These are phyloP conservation scores for Aphidius colemani DNA, from an alignment of 2,888 invertebrate species.

Conservation along the genomic window DNA sequence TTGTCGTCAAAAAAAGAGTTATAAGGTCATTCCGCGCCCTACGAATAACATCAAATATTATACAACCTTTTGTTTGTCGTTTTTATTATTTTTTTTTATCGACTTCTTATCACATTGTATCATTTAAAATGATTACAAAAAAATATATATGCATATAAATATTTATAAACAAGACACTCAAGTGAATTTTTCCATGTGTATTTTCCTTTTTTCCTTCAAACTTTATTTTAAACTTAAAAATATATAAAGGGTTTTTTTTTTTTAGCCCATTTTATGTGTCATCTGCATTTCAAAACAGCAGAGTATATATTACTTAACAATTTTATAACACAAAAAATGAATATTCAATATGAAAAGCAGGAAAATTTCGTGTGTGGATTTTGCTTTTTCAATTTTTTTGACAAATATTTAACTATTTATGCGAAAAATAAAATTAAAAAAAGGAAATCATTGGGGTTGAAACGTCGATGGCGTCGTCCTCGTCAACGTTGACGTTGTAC, in stretches of 20 bases:
- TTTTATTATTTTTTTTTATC: slow-evolving; percentile 1
- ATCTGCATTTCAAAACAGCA: too few species aligned
- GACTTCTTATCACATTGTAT: neutral
- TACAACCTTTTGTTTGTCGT: neutral
- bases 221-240: neutral
- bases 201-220: too few species aligned
- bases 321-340: too few species aligned
- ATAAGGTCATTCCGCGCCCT: slow-evolving; percentile 20
- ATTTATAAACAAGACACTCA: too few species aligned
- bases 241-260: neutral
- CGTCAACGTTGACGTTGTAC: slow-evolving; percentile 8
- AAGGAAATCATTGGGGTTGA: neutral
- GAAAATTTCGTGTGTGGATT: too few species aligned
- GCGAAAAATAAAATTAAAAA: neutral
- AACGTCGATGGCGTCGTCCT: slow-evolving; percentile 18
- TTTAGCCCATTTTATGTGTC: neutral
- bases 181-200: too few species aligned
- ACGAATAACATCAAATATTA: slow-evolving; percentile 2
- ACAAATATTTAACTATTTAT: neutral
- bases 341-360: too few species aligned
- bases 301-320: too few species aligned
- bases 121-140: neutral
- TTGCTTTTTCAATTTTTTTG: too few species aligned
- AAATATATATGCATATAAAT: too few species aligned
- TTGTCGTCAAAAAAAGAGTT: slow-evolving; percentile 6